A percentile compares a stretch with the other conserved stretches of the same genome.
Conservation (phyloP, 2,888 invertebrate species). For the Saturnia pavonia region DNA sequence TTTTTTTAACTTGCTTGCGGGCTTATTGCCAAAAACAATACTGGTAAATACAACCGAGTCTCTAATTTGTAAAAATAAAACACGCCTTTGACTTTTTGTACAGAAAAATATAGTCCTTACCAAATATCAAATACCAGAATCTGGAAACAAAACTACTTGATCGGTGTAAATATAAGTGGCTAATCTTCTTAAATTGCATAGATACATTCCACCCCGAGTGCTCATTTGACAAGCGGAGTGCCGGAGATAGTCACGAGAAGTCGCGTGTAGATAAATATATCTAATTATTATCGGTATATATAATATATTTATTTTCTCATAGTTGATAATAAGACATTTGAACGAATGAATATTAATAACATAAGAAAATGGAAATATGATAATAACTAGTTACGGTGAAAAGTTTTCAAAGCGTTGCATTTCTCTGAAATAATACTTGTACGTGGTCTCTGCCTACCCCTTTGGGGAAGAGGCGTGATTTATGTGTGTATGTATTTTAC, state of each 20-base stretch:
- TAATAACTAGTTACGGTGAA: background rate
- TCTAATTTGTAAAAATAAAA: background rate
- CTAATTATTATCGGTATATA: background rate
- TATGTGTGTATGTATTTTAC: too few species aligned
- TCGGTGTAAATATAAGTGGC: background rate
- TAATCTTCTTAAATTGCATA: background rate
- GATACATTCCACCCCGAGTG: background rate
- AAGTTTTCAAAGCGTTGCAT: background rate
- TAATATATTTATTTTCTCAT: background rate
- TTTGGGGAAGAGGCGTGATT: too few species aligned
- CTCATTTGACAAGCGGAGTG: background rate
- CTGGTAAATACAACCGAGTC: background rate
- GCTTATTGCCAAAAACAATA: background rate
- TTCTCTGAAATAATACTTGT: too few species aligned
- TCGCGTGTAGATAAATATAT: background rate
- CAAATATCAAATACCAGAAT: background rate
- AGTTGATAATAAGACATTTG: background rate
- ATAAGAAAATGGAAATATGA: too few species aligned
- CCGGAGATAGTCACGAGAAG: background rate
- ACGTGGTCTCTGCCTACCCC: too few species aligned
- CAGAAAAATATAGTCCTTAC: background rate
- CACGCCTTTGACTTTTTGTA: background rate
- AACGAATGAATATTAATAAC: too few species aligned
- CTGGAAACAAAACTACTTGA: background rate
- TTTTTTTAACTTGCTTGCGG: too few species aligned